These are phyloP conservation scores for Cerceris ruficornis DNA, from an alignment of 2,888 invertebrate species.

Conservation along the genomic window DNA sequence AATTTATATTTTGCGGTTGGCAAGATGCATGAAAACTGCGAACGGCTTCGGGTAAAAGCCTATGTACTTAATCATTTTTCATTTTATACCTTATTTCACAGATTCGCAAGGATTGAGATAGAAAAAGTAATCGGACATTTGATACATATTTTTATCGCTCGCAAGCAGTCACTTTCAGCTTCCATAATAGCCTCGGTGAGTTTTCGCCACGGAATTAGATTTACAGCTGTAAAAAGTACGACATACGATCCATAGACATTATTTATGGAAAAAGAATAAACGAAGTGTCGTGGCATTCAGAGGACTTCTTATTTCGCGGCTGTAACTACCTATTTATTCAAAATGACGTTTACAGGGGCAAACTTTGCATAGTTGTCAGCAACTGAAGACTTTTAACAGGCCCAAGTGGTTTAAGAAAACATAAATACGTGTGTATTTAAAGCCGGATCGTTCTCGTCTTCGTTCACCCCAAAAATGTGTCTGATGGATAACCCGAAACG, in stretches of 20 bases:
- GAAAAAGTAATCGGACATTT: too few species aligned
- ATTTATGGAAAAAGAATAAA: neutral
- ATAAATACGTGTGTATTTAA: slow-evolving; percentile 16
- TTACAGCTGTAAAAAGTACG: too few species aligned
- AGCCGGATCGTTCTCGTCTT: neutral
- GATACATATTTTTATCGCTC: too few species aligned
- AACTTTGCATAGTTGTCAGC: slow-evolving; percentile 34
- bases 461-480: neutral
- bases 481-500: neutral
- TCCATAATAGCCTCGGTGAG: too few species aligned
- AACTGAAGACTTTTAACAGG: slow-evolving; percentile 37
- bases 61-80: slow-evolving; percentile 2
- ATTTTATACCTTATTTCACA: too few species aligned
- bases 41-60: slow-evolving; percentile 17
- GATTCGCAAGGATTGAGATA: too few species aligned
- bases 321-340: slow-evolving; percentile 32
- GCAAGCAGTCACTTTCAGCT: too few species aligned
- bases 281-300: neutral
- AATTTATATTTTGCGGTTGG: neutral
- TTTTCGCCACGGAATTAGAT: too few species aligned
- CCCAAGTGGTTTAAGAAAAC: slow-evolving; percentile 16
- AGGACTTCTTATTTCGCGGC: neutral
- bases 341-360: slow-evolving; percentile 39
- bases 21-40: slow-evolving; percentile 4
- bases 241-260: too few species aligned